Base-by-base conservation (phyloP, 2,113 vertebrate species). In the Tautogolabrus adspersus region DNA sequence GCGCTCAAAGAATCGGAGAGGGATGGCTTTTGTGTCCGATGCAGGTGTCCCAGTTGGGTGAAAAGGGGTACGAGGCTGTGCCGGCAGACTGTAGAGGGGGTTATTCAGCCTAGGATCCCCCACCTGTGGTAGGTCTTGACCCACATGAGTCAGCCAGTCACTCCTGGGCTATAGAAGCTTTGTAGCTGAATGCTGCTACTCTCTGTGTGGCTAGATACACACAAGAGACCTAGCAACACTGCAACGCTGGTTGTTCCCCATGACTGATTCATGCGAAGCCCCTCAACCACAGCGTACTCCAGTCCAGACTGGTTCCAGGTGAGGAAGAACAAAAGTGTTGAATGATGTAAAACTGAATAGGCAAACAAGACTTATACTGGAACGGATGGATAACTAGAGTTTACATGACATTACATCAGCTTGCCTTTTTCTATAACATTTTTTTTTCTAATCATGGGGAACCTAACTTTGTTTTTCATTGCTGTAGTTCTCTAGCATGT, bases 1-100 rank as follows among this genome's bases (percentile, higher is more conserved):
- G 52, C 71, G 59, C 80, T 80, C 66, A 79, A 88, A 92, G 85
- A 84, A 85, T 79, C 8, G 22, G 55, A 69, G 83, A 89, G 79
- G 69, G 77, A 63, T 80, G 82, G 91, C 92, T 91, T 93, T 95
- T 95, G 93, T 94, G 88, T 88, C 79, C 81, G 38, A 86, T 87
- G 94, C 94, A 95, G 94, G 94, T 95, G 94, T 94, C 91, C 91
- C 77, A 72, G 83, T 67, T 82, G 87, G 83, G 86, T 89, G 87
- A 93, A 92, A 90, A 84, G 88, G 86, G 82, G 77, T 47, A 72
- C 58, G 57, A 84, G 83, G 70, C 81, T 88, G 82, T 65, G 76
- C 83, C 69, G 80, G 86, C 63, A 70, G 57, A 77, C 68, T 40
- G 52, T 26, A 47, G 76, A 81, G 87, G 60, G 76, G 75, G 77